Conservation (phyloP, 2,888 invertebrate genomes). For the Theretra japonica region DNA sequence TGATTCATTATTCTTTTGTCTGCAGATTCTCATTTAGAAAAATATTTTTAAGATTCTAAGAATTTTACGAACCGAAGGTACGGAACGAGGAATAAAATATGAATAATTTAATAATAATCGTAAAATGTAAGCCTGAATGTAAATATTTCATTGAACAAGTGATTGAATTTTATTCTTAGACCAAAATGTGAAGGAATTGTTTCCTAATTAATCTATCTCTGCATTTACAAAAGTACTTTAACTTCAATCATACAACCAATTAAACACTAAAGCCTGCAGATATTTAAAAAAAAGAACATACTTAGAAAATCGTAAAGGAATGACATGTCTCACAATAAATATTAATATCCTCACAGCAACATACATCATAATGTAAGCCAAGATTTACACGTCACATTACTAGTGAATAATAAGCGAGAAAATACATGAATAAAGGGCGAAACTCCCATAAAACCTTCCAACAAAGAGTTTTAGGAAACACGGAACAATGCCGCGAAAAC, state of each 20-base stretch:
- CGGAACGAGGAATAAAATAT: not conserved
- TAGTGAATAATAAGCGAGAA: not conserved
- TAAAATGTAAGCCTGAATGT: not conserved
- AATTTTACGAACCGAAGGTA: not conserved
- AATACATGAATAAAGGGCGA: not conserved
- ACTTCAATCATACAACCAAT: no score
- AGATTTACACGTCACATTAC: slow-evolving; percentile 3
- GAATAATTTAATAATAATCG: slow-evolving; percentile 1
- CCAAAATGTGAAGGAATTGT: no score
- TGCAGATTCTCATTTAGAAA: not conserved
- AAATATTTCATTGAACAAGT: not conserved
- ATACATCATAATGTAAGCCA: not conserved
- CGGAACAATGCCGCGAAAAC: not conserved
- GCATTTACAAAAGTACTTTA: no score
- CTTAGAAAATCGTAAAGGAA: not conserved
- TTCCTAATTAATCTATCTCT: no score
- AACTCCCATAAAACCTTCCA: not conserved
- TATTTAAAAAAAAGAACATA: not conserved
- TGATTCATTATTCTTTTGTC: slow-evolving; percentile 16
- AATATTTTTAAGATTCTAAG: not conserved
- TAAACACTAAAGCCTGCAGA: not conserved
- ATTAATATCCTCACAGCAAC: not conserved
- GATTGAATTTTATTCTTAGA: no score
- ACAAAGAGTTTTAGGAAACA: not conserved
- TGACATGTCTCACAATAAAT: not conserved